Percentiles rank a stretch among this genome's conserved stretches.
Evolutionary conservation across 2,113 vertebrate genomes (phyloP).

Genomic region (Andinoacara biseriatus): DNA sequence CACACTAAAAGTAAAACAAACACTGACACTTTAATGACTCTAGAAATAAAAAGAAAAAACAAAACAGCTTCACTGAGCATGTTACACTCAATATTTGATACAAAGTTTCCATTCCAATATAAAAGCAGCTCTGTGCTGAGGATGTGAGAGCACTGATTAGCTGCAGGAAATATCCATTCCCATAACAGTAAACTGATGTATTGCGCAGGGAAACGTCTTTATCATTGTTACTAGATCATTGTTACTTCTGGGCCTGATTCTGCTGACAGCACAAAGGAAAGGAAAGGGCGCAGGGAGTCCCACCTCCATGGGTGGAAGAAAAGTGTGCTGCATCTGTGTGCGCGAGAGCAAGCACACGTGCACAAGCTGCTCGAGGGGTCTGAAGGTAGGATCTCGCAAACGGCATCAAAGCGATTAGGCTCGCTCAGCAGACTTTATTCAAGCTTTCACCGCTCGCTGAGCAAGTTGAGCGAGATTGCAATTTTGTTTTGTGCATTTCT

Average conservation of each 20-base stretch:
- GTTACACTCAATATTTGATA: slow-evolving; percentile 9
- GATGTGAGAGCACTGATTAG: slow-evolving; percentile 47
- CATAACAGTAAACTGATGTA: slow-evolving; percentile 42
- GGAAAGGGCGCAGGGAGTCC: not conserved
- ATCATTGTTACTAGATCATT: slow-evolving; percentile 34
- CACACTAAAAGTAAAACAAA: slow-evolving; percentile 10
- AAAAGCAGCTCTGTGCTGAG: slow-evolving; percentile 26
- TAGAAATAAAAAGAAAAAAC: not conserved
- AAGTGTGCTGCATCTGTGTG: not conserved
- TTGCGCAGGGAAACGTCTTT: slow-evolving; percentile 47
- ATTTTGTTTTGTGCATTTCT: not conserved
- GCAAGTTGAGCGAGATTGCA: not conserved
- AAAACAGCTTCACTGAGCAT: slow-evolving; percentile 8
- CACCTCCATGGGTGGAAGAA: slow-evolving; percentile 3
- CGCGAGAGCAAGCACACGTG: not conserved
- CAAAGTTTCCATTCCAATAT: not conserved
- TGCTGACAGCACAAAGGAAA: slow-evolving; percentile 1
- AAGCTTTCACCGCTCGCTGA: not conserved
- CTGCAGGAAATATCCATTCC: slow-evolving; percentile 59
- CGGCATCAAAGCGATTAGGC: not conserved
- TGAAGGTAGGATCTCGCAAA: not conserved
- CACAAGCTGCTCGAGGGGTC: not conserved
- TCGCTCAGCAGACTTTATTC: not conserved
- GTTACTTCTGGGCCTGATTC: not conserved
- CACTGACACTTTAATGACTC: slow-evolving; percentile 10